Base-by-base conservation (phyloP, 2,797 vertebrate genomes). In the Schizothorax lantsangensis region DNA sequence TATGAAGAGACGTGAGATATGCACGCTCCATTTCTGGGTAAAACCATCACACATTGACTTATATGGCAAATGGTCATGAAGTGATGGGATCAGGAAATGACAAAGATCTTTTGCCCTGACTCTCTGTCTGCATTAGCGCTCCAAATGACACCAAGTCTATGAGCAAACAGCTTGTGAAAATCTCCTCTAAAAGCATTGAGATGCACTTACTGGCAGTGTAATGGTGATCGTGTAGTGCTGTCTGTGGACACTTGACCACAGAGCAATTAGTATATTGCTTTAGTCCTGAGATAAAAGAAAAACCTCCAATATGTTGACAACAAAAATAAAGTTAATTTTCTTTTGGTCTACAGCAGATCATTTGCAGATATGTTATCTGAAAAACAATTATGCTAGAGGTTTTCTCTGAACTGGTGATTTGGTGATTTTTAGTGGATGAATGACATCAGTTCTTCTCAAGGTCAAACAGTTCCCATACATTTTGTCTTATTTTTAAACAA, bases 171-270 rank as follows among this genome's bases (percentile, higher is more conserved):
- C 36, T 81, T 64, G 33, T 59, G 43, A 84, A 79, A 36, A 66
- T 15, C 2, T 78, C 38, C 79, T 47, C 77, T 86, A 71, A 88
- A 82, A 86, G 52, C 83, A 2, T 74, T 59, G 83, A 26, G 40
- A 80, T 74, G 72, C 62, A 83, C 86, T 87, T 87, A 79, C 84
- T 40, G 17, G 73, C 23, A 71, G 54, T 40, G 77, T 52, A 62
- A 57, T 74, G 62, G 72, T 81, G 64, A 74, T 26, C 66, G 79
- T 75, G 62, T 82, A 88, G 66, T 21, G 57, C 30, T 40, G 21
- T 47, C 3, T 64, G 43, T 47, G 43, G 23, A 40, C 45, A 74
- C 59, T 49, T 52, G 6, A 52, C 79, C 85, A 86, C 57, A 81
- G 36, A 66, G 30, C 79, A 81, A 74, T 81, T 81, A 81, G 33